Evolutionary conservation across 2,888 invertebrate genomes (phyloP).

Genomic region (Tenodera sinensis): DNA sequence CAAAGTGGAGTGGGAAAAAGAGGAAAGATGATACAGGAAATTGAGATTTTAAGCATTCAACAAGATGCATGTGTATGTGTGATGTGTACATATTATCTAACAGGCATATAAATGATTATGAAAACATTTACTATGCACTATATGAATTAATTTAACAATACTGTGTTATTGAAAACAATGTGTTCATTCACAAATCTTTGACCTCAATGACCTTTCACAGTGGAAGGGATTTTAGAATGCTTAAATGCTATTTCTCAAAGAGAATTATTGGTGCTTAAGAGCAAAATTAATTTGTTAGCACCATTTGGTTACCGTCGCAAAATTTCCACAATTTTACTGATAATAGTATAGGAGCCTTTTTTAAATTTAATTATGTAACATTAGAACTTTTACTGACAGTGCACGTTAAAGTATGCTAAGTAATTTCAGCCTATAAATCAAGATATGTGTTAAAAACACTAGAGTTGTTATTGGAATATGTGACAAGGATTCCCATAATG

Average conservation of each 20-base stretch:
- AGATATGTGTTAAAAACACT: neutral
- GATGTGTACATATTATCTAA: neutral
- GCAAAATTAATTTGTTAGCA: neutral
- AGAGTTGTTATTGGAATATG: neutral
- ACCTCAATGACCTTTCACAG: neutral
- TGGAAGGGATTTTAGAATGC: neutral
- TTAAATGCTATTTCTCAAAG: neutral
- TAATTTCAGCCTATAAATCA: neutral
- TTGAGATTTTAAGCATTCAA: neutral
- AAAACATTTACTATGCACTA: neutral
- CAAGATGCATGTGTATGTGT: neutral
- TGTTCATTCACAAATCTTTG: neutral
- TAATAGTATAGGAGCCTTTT: neutral
- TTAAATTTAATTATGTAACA: neutral
- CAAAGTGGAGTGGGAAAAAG: neutral
- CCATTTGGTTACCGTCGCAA: neutral
- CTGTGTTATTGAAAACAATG: neutral
- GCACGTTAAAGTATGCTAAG: neutral
- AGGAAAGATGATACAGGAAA: neutral
- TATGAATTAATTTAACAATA: neutral
- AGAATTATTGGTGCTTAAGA: neutral
- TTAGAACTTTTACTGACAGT: neutral
- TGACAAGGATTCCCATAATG: neutral
- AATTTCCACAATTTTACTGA: neutral
- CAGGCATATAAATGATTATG: neutral